Evolutionary conservation across 2,888 invertebrate genomes (phyloP), one percentile per base, ranked within the genome.

Genomic region (Argynnis bischoffii): DNA sequence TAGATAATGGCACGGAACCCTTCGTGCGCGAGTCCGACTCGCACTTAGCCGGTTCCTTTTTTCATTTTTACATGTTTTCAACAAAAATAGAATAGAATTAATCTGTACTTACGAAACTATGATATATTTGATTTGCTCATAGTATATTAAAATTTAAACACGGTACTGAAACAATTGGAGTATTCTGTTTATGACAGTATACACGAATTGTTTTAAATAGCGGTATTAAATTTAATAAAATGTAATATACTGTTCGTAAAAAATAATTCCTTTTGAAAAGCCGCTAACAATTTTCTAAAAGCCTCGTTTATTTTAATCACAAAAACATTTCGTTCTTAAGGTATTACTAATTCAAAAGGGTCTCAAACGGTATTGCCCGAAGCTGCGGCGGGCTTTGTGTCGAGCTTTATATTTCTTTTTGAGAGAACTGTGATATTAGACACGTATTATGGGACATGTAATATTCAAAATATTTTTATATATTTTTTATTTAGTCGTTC

Each of bases 281-380:
- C 61, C 61, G 41, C 41, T 18, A 53, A 59, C 48, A 61, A 53
- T 61, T 61, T 61, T 53, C n/a, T 53, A 51, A 61, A 61, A 51
- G 61, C 6, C 50, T 61, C 61, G 61, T 41, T 61, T 61, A 61
- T 61, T 61, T 61, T 61, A 61, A 61, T 61, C 61, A 61, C 61
- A 61, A 61, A 61, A 53, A 61, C 51, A 61, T 61, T 61, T 61
- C 50, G 41, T 61, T 61, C 61, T 61, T 59, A 61, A 61, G 61
- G 61, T 61, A 61, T 61, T 51, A 61, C 61, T 51, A 53, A 61
- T 61, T 61, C 61, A 61, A 61, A 61, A 61, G 18, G 61, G 41
- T 41, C 61, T 21, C 41, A 18, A 53, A 51, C 51, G 15, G 61
- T 53, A 53, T 61, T 15, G 61, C 61, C 61, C 15, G 51, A 51